Evolutionary conservation across 2,113 vertebrate genomes (phyloP).

Genomic region (Aphelocoma coerulescens): DNA sequence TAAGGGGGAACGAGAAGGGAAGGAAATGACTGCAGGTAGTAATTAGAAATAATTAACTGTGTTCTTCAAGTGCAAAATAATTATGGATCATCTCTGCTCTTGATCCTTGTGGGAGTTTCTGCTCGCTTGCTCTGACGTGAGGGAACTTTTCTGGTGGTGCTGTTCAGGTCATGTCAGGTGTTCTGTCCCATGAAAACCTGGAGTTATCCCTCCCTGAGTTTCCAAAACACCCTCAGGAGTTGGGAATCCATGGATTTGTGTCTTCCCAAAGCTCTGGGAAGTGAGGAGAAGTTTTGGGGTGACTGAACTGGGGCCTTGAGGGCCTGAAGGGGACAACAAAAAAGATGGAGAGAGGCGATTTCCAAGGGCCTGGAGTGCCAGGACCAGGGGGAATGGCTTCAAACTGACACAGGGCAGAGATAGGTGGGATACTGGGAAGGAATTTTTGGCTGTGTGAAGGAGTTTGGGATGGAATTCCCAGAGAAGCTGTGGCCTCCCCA

Average conservation of each 20-base stretch:
- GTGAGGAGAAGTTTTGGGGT: not conserved
- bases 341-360: not conserved
- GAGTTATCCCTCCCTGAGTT: not conserved
- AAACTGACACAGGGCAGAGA: not conserved
- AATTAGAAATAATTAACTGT: not conserved
- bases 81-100: not conserved
- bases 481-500: not conserved
- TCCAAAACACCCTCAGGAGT: not conserved
- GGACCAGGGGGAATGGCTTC: not conserved
- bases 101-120: not conserved
- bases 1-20: not conserved
- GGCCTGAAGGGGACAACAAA: not conserved
- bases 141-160: not conserved
- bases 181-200: accelerated
- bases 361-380: not conserved
- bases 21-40: not conserved
- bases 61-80: not conserved
- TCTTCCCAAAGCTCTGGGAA: not conserved
- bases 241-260: accelerated
- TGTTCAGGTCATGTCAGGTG: accelerated
- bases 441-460: not conserved
- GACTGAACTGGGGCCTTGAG: accelerated
- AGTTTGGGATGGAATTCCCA: not conserved
- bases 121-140: accelerated
- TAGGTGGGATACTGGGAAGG: accelerated